A percentile compares a stretch with the other conserved stretches of the same genome.
These are phyloP conservation scores for Ctenopoma multispine DNA, from an alignment of 2,797 vertebrate genomes.

Conservation along the genomic window DNA sequence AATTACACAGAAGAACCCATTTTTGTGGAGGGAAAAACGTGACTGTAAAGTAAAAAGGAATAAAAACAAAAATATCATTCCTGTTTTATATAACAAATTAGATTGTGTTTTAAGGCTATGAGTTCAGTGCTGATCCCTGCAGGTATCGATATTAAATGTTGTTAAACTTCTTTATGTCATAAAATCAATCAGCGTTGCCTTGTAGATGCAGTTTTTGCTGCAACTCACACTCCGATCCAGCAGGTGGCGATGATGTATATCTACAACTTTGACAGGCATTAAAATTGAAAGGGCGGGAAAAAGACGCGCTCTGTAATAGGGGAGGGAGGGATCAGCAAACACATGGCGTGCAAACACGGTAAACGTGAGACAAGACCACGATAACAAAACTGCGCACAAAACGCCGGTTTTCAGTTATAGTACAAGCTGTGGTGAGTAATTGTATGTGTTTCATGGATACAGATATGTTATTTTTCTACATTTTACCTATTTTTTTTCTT, in stretches of 20 bases:
- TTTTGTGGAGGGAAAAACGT: not conserved
- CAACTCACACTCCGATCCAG: slow-evolving; percentile 18
- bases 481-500: not conserved
- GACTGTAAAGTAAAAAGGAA: not conserved
- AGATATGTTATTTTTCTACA: not conserved
- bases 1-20: not conserved
- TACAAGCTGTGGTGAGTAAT: slow-evolving; percentile 24
- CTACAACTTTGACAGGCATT: not conserved
- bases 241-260: slow-evolving; percentile 20
- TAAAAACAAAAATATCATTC: not conserved
- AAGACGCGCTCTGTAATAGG: too few relatives aligned
- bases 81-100: not conserved
- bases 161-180: not conserved
- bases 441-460: not conserved
- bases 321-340: too few relatives aligned
- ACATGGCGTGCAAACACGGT: fast-evolving
- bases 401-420: fast-evolving
- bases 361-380: not conserved
- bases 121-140: not conserved
- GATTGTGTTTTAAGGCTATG: too few relatives aligned
- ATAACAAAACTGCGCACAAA: too few relatives aligned
- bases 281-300: slow-evolving; percentile 2
- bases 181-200: not conserved
- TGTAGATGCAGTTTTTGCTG: not conserved
- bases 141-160: not conserved